Conservation (phyloP, 2,888 invertebrate genomes). For the Leptogaster cylindrica region DNA sequence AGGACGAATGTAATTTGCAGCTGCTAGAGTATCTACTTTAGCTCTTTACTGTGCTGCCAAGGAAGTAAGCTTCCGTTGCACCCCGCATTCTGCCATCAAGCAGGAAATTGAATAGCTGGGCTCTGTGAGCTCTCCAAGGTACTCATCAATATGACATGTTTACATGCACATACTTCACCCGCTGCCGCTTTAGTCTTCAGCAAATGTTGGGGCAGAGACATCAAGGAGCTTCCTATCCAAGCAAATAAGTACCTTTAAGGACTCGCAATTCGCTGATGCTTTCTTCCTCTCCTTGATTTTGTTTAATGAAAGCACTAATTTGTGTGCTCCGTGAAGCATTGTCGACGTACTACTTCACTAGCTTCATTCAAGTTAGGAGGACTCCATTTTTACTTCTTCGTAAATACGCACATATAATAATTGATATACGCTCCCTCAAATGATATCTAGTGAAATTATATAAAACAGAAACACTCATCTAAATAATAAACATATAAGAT, state of each 20-base stretch:
- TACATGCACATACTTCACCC: not conserved
- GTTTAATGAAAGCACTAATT: constrained; percentile 28
- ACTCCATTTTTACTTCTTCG: too few relatives aligned
- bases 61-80: too few relatives aligned
- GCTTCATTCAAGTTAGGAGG: not conserved
- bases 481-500: too few relatives aligned
- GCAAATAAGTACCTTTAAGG: constrained; percentile 28
- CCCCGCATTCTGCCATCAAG: too few relatives aligned
- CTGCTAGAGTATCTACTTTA: too few relatives aligned
- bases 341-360: constrained; percentile 13
- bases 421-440: too few relatives aligned
- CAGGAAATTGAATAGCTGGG: constrained; percentile 7
- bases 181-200: not conserved
- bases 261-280: constrained; percentile 11
- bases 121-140: not conserved
- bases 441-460: too few relatives aligned
- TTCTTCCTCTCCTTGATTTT: constrained; percentile 21
- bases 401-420: too few relatives aligned
- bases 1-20: too few relatives aligned
- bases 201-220: not conserved
- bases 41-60: too few relatives aligned
- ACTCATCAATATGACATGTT: constrained; percentile 22
- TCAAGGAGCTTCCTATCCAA: too few relatives aligned
- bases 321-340: constrained; percentile 23
- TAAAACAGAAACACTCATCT: too few relatives aligned